These are phyloP conservation scores for Mesodorylaimus sp. DNA, from an alignment of 2,888 invertebrate species.

Conservation along the genomic window DNA sequence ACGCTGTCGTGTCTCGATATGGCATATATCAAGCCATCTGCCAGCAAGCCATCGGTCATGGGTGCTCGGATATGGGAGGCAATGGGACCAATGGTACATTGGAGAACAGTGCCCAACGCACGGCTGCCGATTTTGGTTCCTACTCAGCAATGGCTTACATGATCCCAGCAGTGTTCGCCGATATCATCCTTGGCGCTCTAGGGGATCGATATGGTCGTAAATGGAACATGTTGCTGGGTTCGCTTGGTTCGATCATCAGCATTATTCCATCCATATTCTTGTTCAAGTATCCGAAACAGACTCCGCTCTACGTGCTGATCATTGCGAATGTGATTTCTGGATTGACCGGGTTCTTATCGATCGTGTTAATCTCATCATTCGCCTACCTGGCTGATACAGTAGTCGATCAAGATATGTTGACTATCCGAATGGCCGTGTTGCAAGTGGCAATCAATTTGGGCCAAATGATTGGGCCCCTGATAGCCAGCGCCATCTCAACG, in stretches of 20 bases:
- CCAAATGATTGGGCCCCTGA: too few species aligned
- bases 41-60: too few species aligned
- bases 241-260: neutral
- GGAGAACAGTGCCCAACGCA: too few species aligned
- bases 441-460: too few species aligned
- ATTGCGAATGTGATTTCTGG: neutral
- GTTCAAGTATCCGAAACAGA: neutral
- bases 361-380: neutral
- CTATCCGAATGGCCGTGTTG: neutral
- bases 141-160: constrained; percentile 1
- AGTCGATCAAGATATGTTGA: neutral
- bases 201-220: constrained; percentile 1
- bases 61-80: too few species aligned
- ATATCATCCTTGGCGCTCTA: neutral
- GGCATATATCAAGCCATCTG: too few species aligned
- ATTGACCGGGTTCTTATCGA: neutral
- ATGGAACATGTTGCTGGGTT: neutral
- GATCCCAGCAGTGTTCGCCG: neutral
- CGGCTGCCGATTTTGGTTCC: too few species aligned
- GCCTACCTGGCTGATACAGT: neutral
- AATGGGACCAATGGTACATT: too few species aligned
- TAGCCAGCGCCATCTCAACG: too few species aligned
- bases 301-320: neutral
- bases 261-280: neutral
- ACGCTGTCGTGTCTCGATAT: too few species aligned